Percentiles rank a stretch among this genome's conserved stretches.
Conservation (phyloP, 2,888 invertebrate species). For the Parapristionchus giblindavisi region DNA sequence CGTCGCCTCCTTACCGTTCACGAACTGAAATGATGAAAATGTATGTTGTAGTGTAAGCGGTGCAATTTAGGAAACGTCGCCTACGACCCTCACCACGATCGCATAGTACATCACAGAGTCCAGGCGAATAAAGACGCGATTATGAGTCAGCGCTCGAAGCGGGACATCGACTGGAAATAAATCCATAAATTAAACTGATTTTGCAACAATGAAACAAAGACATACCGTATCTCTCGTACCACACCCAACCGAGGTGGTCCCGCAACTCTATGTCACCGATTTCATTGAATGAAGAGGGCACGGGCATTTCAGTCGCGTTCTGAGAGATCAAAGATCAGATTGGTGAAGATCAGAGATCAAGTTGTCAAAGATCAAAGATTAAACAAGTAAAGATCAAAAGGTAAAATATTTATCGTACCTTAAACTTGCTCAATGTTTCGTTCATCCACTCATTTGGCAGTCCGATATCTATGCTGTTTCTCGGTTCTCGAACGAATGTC, state of each 20-base stretch:
- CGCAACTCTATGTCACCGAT: conserved; percentile 82
- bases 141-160: conserved; percentile 4
- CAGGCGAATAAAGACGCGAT: conserved; percentile 81
- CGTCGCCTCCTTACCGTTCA: conserved; percentile 84
- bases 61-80: too few relatives aligned
- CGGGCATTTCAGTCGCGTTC: conserved; percentile 80
- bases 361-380: background rate
- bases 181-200: background rate
- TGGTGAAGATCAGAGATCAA: conserved; percentile 5
- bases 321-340: conserved; percentile 42
- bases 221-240: conserved; percentile 78
- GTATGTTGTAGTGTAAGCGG: background rate
- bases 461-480: conserved; percentile 80
- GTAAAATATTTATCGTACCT: conserved; percentile 41
- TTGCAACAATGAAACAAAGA: background rate
- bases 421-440: conserved; percentile 75
- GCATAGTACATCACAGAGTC: conserved; percentile 91
- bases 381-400: background rate
- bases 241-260: conserved; percentile 95
- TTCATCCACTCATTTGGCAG: conserved; percentile 82
- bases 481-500: conserved; percentile 84
- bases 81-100: conserved; percentile 78
- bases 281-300: conserved; percentile 95
- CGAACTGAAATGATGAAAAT: conserved; percentile 78
- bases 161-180: conserved; percentile 27